Conservation (phyloP, 2,888 invertebrate species). For the Hemistola chrysoprasaria region DNA sequence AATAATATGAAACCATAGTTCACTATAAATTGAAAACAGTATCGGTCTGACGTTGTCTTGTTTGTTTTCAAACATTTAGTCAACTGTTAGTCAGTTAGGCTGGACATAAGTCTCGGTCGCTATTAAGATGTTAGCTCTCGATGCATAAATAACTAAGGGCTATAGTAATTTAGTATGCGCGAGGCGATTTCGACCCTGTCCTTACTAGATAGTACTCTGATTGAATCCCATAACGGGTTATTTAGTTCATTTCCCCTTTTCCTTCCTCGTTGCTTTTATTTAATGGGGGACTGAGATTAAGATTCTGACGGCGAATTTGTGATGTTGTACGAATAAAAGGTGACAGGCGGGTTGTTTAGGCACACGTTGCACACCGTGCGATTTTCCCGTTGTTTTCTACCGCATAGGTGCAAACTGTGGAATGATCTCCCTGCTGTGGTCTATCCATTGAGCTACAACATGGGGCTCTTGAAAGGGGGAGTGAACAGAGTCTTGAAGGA, state of each 20-base stretch:
- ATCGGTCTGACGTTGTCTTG: conserved; percentile 51
- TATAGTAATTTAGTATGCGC: conserved; percentile 77
- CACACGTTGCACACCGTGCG: conserved; percentile 1
- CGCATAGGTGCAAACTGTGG: too few relatives aligned
- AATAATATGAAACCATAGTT: too few relatives aligned
- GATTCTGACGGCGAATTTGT: conserved; percentile 1
- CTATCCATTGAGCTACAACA: too few relatives aligned
- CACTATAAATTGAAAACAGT: conserved; percentile 59
- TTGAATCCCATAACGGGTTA: conserved; percentile 69
- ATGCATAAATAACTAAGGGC: conserved; percentile 79
- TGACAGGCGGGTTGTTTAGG: neutral
- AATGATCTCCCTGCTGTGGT: too few relatives aligned
- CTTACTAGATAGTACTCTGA: conserved; percentile 62
- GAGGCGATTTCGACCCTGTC: conserved; percentile 60
- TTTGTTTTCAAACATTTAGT: conserved; percentile 78
- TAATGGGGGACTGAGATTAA: conserved; percentile 26
- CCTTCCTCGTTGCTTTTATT: conserved; percentile 35
- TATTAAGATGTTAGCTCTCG: conserved; percentile 78
- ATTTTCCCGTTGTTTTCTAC: conserved; percentile 10
- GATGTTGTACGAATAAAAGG: conserved; percentile 1
- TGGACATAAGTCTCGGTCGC: conserved; percentile 72
- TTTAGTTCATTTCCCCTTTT: conserved; percentile 57
- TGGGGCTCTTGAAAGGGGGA: too few relatives aligned
- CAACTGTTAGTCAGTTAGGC: conserved; percentile 81
- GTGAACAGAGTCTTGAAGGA: too few relatives aligned